A percentile compares a stretch with the other conserved stretches of the same genome.
Conservation (phyloP, 2,113 vertebrate species). For the Procapra przewalskii region DNA sequence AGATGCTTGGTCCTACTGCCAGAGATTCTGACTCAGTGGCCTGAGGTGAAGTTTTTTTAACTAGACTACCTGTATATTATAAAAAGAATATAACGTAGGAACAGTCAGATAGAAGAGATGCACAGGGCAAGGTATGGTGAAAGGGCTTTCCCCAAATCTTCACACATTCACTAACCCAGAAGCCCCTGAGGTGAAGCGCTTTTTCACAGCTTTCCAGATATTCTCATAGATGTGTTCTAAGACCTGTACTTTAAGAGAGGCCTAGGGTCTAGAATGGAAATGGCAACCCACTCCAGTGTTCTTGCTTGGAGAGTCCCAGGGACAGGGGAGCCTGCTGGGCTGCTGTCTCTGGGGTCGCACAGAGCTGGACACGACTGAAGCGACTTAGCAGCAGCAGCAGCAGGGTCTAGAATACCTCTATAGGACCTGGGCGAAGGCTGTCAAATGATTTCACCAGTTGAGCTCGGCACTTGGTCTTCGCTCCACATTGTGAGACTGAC, state of each 20-base stretch:
- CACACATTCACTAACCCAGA: not conserved
- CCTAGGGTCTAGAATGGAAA: not conserved
- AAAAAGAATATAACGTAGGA: not conserved
- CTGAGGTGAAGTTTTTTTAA: not conserved
- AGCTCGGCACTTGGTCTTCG: not conserved
- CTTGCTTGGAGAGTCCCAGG: too few species aligned
- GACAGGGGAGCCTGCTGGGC: too few species aligned
- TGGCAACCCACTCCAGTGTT: too few species aligned
- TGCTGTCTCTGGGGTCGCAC: too few species aligned
- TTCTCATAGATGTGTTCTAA: not conserved
- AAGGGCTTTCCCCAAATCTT: not conserved
- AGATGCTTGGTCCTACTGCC: not conserved
- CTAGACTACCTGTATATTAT: not conserved
- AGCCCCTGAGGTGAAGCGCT: not conserved
- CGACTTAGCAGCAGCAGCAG: too few species aligned
- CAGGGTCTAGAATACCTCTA: not conserved
- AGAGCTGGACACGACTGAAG: too few species aligned
- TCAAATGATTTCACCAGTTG: not conserved
- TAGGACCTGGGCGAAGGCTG: not conserved
- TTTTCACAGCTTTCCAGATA: not conserved
- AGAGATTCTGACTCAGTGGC: not conserved
- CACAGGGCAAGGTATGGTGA: not conserved
- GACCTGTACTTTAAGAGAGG: not conserved
- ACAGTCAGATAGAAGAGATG: not conserved
- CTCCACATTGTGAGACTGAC: not conserved